phyloP scores from a whole-genome alignment of 1,140 invertebrate genomes.

The Drosophila kurseongensis region DNA sequence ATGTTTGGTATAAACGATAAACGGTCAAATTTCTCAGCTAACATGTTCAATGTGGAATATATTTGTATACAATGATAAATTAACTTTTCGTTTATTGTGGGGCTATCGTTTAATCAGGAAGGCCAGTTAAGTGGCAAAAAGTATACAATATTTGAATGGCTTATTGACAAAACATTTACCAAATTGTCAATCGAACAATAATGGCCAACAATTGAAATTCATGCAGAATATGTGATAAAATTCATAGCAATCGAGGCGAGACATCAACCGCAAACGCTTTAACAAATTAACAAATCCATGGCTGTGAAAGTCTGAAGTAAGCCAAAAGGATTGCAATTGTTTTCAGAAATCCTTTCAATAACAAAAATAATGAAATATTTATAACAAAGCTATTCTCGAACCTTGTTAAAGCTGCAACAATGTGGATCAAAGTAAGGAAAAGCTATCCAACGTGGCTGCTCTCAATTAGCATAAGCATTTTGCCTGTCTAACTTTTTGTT shows the following conservation, averaged over 20 bases:
- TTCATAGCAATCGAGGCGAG: conserved; percentile 17
- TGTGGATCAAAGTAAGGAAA: conserved; percentile 9
- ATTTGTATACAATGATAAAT: conserved; percentile 4
- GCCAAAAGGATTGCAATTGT: conserved; percentile 19
- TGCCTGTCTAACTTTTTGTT: not conserved
- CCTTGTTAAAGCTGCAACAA: conserved; percentile 21
- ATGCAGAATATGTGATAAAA: conserved; percentile 17
- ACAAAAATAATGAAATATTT: conserved; percentile 10
- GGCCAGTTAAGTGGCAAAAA: conserved; percentile 13
- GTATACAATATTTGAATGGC: conserved; percentile 24
- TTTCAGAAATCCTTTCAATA: conserved; percentile 1
- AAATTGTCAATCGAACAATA: conserved; percentile 56
- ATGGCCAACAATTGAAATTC: conserved; percentile 34
- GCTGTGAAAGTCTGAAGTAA: conserved; percentile 1
- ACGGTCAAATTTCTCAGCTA: too few species aligned
- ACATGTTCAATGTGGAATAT: not conserved
- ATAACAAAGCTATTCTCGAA: not conserved
- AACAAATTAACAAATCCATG: conserved; percentile 17
- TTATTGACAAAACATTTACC: conserved; percentile 38
- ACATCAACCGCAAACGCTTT: conserved; percentile 10
- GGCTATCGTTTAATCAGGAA: conserved; percentile 14
- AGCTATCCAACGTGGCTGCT: conserved; percentile 7
- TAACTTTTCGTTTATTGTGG: not conserved
- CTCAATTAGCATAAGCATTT: conserved; percentile 28
- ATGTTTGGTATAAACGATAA: too few species aligned